Evolutionary conservation across 2,113 vertebrate genomes (phyloP), one percentile per base, ranked within the genome.

Genomic region (Mystacornis crossleyi): DNA sequence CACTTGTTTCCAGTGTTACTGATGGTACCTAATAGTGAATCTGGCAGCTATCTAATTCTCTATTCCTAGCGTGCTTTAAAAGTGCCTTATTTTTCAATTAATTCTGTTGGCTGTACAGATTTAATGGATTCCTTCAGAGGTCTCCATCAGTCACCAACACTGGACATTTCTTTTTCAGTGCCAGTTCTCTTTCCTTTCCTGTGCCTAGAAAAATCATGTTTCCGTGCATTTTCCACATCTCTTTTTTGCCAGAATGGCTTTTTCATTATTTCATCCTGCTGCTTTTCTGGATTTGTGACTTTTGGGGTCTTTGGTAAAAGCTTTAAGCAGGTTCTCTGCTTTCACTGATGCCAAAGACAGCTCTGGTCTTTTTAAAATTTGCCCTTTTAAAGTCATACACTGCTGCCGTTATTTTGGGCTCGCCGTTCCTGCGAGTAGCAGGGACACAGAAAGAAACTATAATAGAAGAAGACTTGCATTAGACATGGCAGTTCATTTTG

Each of bases 91-190:
- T 91, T 83, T 23, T 43, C 90, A 91, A 42, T 72, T 89, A 84
- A 61, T 84, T 58, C 50, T 55, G 20, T 40, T 72, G 64, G 86
- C 82, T 78, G 55, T 66, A 48, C 16, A 8, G 61, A 57, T 86
- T 89, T 86, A 93, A 81, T 84, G 84, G 81, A 84, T 89, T 87
- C 69, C 29, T 73, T 86, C 33, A 64, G 81, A 81, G 28, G 5
- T 66, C 34, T 60, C 77, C 93, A 71, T 90, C 66, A 43, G 25
- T 92, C 82, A 47, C 82, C 0, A 0, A 17, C 34, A 5, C 43
- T 3, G 60, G 82, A 33, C 13, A 0, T 45, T 66, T 45, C 69
- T 50, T 60, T 86, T 31, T 13, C 81, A 15, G n/a, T 31, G 54
- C 50, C 28, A 0, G 45, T 73, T 62, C 65, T 74, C 82, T 48